Base-by-base conservation (phyloP, 2,113 vertebrate genomes). In the Solenodon paradoxus region DNA sequence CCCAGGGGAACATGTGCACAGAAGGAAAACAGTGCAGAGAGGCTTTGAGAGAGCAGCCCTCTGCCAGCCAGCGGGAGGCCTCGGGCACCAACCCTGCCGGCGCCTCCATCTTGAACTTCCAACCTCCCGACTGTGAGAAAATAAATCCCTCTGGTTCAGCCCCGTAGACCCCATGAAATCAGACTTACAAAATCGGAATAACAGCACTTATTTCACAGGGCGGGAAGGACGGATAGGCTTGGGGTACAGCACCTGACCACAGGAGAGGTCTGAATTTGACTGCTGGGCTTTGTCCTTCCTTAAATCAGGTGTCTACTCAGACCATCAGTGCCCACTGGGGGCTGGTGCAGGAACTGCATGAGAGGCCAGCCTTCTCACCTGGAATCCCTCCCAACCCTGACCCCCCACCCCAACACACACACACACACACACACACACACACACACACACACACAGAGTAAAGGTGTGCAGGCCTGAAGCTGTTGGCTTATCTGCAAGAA, bases 361-460 rank as follows among this genome's bases (percentile, higher is more conserved):
- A 40, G 1, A 11, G 2, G 7, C 38, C 0, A 0, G 9, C 17
- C 19, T 24, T 74, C 59, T 72, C 53, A 9, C 5, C 5, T 8
- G 57, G 7, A 26, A 7, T 61, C 69, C n/a, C 59, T 35, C 17
- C 42, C n/a, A 19, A n/a, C n/a, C n/a, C n/a, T n/a, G n/a, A n/a
- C n/a, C n/a, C n/a, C n/a, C n/a, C n/a, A n/a, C n/a, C n/a, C n/a
- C n/a, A n/a, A n/a, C n/a, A n/a, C n/a, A n/a, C n/a, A n/a, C n/a
- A n/a, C n/a, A n/a, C n/a, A n/a, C n/a, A n/a, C n/a, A n/a, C n/a
- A n/a, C n/a, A n/a, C n/a, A n/a, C n/a, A n/a, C n/a, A n/a, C n/a
- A n/a, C n/a, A n/a, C n/a, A n/a, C n/a, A n/a, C n/a, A n/a, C n/a
- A n/a, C n/a, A n/a, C n/a, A n/a, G n/a, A n/a, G 24, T 16, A 28